A percentile compares a stretch with the other conserved stretches of the same genome.
phyloP scores from a whole-genome alignment of 2,888 invertebrate species.

The Calliphora vomitoria region DNA sequence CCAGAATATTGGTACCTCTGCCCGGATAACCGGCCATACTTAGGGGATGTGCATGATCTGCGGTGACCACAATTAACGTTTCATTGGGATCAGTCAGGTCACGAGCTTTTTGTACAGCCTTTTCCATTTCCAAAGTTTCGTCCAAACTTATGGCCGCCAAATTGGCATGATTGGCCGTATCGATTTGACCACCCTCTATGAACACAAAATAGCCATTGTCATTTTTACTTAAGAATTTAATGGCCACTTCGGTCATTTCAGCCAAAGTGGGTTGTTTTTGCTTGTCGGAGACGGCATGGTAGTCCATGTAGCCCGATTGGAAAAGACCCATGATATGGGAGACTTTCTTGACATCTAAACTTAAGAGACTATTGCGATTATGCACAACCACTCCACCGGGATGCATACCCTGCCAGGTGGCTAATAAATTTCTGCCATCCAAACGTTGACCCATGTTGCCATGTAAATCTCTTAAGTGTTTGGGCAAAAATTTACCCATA shows the following conservation, averaged over 20 bases:
- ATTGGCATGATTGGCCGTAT: conserved; percentile 90
- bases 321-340: conserved; percentile 86
- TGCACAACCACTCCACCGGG: conserved; percentile 86
- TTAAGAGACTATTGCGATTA: conserved; percentile 86
- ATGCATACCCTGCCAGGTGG: conserved; percentile 87
- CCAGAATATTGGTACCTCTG: conserved; percentile 86
- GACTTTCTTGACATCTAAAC: conserved; percentile 84
- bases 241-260: conserved; percentile 89
- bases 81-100: conserved; percentile 87
- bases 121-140: conserved; percentile 91
- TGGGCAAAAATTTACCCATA: conserved; percentile 88
- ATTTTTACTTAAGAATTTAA: conserved; percentile 87
- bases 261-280: conserved; percentile 84
- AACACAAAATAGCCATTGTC: conserved; percentile 87
- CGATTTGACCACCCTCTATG: conserved; percentile 89
- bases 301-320: conserved; percentile 85
- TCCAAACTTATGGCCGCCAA: conserved; percentile 88
- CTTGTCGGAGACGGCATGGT: conserved; percentile 84
- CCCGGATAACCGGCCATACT: conserved; percentile 90
- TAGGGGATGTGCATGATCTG: conserved; percentile 92
- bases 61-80: conserved; percentile 91
- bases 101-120: conserved; percentile 88
- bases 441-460: conserved; percentile 86
- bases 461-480: conserved; percentile 84
- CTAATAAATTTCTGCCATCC: conserved; percentile 88